A percentile compares a stretch with the other conserved stretches of the same genome.
These are phyloP conservation scores for Hermetia illucens DNA, from an alignment of 1,140 invertebrate species.

Conservation along the genomic window DNA sequence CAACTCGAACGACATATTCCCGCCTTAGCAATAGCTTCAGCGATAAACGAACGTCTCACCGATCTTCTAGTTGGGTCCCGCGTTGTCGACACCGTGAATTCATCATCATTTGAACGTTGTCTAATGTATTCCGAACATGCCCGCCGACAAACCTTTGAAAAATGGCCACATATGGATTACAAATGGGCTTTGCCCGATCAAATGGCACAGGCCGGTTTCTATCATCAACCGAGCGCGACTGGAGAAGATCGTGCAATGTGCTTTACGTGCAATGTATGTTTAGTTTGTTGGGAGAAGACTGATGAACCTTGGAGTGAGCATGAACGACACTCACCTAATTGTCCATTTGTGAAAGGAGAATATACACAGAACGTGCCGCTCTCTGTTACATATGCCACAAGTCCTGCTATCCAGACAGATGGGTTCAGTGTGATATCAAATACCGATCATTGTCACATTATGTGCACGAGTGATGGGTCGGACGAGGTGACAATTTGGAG, in stretches of 20 bases:
- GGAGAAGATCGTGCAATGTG: conserved; percentile 90
- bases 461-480: conserved; percentile 46
- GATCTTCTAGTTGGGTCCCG: conserved; percentile 45
- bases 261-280: conserved; percentile 83
- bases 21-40: conserved; percentile 73
- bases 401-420: conserved; percentile 49
- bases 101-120: conserved; percentile 33
- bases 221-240: conserved; percentile 76
- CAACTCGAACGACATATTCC: conserved; percentile 67
- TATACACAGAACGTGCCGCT: conserved; percentile 93
- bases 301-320: conserved; percentile 95
- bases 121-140: conserved; percentile 87
- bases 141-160: conserved; percentile 73
- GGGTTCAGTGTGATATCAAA: conserved; percentile 39
- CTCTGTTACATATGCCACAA: conserved; percentile 73
- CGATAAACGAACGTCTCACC: conserved; percentile 70
- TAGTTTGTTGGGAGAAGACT: conserved; percentile 91
- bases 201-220: conserved; percentile 93
- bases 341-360: conserved; percentile 85
- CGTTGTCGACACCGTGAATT: conserved; percentile 29
- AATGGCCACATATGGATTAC: conserved; percentile 95
- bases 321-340: conserved; percentile 81
- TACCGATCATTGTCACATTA: conserved; percentile 46
- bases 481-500: conserved; percentile 53
- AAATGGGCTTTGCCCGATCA: conserved; percentile 90